Base-by-base conservation (phyloP, 2,113 vertebrate species). In the Phalacrocorax pelagicus region DNA sequence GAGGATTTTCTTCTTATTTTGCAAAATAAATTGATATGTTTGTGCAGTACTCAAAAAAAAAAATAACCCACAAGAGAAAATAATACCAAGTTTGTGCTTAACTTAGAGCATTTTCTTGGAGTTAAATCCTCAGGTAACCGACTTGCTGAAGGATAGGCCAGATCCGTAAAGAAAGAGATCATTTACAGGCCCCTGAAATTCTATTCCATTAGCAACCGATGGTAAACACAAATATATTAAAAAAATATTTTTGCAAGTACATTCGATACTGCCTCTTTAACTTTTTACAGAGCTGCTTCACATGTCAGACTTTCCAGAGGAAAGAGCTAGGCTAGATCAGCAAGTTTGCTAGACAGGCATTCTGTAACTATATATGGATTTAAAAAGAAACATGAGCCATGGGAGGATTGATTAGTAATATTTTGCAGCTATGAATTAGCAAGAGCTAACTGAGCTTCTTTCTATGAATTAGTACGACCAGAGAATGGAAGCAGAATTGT, bases 291-390 rank as follows among this genome's bases (percentile, higher is more conserved):
- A 85, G 58, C 85, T 87, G 29, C n/a, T 78, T 91, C 47, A 54
- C 34, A 36, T 80, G 79, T 79, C 94, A 95, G 66, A 81, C 74
- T 93, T 92, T 89, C 77, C 58, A 73, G 65, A 87, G 90, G 70
- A 92, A 92, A 74, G n/a, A 84, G 73, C 30, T 57, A 36, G 62
- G 46, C 80, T 94, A 72, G 55, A 74, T 85, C 89, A 95, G 82
- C 77, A 81, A 61, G 61, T 90, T 61, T 74, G 62, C 72, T 90
- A 46, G 52, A 44, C 61, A 58, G 38, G 34, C 47, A 1, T 86
- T 82, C 82, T 63, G 23, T 73, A 89, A 74, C 87, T 92, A 86
- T 71, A 87, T 88, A 92, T 47, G 72, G 81, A 34, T 94, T 81
- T 74, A 4, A 85, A 78, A 81, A 74, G 77, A 89, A 78, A 36